A percentile compares a stretch with the other conserved stretches of the same genome.
These are phyloP conservation scores for Gymnodraco acuticeps DNA, from an alignment of 2,797 vertebrate species.

Conservation along the genomic window DNA sequence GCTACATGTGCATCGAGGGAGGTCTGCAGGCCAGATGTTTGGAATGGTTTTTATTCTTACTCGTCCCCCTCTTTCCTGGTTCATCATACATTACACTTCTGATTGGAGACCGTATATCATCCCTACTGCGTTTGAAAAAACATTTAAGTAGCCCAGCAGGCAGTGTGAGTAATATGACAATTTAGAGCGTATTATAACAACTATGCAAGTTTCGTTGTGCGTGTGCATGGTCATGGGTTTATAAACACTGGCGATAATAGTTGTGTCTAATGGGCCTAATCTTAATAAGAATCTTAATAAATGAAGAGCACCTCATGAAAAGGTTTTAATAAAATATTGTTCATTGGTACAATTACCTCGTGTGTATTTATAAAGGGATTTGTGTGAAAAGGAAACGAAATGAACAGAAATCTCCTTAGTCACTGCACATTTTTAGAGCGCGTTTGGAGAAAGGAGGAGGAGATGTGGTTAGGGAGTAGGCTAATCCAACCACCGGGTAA, in stretches of 20 bases:
- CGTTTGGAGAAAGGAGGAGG: conserved; percentile 82
- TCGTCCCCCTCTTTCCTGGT: conserved; percentile 71
- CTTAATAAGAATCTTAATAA: not conserved
- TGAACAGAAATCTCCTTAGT: conserved; percentile 54
- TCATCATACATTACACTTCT: conserved; percentile 78
- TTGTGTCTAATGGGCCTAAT: conserved; percentile 8
- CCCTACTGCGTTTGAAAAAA: conserved; percentile 40
- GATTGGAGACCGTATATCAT: conserved; percentile 76
- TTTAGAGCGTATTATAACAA: conserved; percentile 32
- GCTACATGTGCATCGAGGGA: conserved; percentile 82
- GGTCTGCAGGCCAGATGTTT: conserved; percentile 88
- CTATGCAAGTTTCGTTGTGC: conserved; percentile 9
- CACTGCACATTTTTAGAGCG: conserved; percentile 65
- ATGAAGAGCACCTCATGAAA: not conserved
- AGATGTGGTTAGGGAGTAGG: conserved; percentile 86
- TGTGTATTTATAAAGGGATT: conserved; percentile 9
- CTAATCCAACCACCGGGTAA: conserved; percentile 83
- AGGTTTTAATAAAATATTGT: not conserved
- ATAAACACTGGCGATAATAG: conserved; percentile 11
- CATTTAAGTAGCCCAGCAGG: conserved; percentile 51
- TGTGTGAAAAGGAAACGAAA: conserved; percentile 22
- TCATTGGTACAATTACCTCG: not conserved
- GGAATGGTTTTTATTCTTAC: conserved; percentile 75
- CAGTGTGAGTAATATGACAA: conserved; percentile 53
- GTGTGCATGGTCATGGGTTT: not conserved